Evolutionary conservation across 2,888 invertebrate species (phyloP), one percentile per base, ranked within the genome.

Genomic region (Papilio gigon): DNA sequence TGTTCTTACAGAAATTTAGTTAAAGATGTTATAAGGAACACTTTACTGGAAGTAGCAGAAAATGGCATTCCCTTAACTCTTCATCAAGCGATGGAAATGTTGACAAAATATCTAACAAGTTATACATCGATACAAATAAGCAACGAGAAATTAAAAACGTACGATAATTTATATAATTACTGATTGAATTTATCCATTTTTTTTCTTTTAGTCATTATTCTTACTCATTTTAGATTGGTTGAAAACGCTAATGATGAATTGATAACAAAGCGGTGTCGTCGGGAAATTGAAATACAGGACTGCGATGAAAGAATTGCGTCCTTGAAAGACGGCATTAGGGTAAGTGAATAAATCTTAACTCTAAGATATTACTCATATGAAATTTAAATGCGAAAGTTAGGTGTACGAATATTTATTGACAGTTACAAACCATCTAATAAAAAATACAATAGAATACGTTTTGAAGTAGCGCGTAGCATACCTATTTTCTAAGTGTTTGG

Each of bases 241-340:
- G 73, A 78, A 65, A 71, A 74, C 1, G 70, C 85, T 5, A 68
- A 73, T 25, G 71, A 73, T 11, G 83, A 90, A 62, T 67, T 87
- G 22, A 73, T 79, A 63, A 72, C 71, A 17, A 85, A 82, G 68
- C 76, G 83, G 70, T 75, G 77, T 25, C 80, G 81, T 65, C 83
- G 84, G 79, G 66, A 69, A 1, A 62, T 71, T 6, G 80, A 84
- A 25, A 73, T 89, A 25, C 77, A 78, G 1, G 76, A 78, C 47
- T 80, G 82, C 37, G 88, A 89, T 68, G 72, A 75, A 42, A 84
- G 81, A 76, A 79, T 87, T 30, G 88, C 91, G 40, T 71, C 80
- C 42, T 78, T 90, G 3, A 81, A 85, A 22, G 91, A 91, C 70
- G 83, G 81, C 75, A 83, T 86, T 33, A 88, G 84, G 78, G 90